Base-by-base conservation (phyloP, 2,888 invertebrate genomes). In the Hesperia comma region DNA sequence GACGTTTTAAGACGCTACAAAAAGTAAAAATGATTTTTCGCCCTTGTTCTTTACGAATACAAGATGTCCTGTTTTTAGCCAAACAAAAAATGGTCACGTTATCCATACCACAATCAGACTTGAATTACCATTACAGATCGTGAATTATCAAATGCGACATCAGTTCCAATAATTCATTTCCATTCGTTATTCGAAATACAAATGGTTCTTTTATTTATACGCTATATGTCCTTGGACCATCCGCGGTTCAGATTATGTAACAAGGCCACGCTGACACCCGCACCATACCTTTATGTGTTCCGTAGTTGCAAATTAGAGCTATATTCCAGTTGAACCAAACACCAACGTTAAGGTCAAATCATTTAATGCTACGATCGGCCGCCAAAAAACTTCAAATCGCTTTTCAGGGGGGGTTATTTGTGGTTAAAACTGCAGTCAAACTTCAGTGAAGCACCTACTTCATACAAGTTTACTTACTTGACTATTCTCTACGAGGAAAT, bases 231-330 rank as follows among this genome's bases (percentile, higher is more conserved):
- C 84, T 86, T 87, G 82, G 79, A 72, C 81, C 88, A 82, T 63
- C 63, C 78, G 74, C 84, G 82, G 74, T 80, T 84, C 82, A 83
- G 82, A 85, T 82, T 26, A 88, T 81, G 82, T 87, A 88, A 87
- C 75, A 88, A 90, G 89, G 90, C 80, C 86, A 78, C 73, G 68
- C 76, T 78, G 79, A 79, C 85, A 86, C 84, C 84, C 73, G 78
- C 72, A 77, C 82, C 83, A 70, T 83, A 78, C 87, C 84, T 82
- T 76, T 71, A 78, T 84, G 84, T 78, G 77, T 77, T 75, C 76
- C 76, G 78, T 74, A 78, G 75, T 78, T 81, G 83, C 80, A 85
- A 88, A 86, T 85, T 82, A 82, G 75, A 77, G 79, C 79, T 82
- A 82, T 85, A 26, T 26, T 87, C 83, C 79, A 82, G 80, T 77